Conservation (phyloP, 2,888 invertebrate genomes). For the Drosophila birchii region DNA sequence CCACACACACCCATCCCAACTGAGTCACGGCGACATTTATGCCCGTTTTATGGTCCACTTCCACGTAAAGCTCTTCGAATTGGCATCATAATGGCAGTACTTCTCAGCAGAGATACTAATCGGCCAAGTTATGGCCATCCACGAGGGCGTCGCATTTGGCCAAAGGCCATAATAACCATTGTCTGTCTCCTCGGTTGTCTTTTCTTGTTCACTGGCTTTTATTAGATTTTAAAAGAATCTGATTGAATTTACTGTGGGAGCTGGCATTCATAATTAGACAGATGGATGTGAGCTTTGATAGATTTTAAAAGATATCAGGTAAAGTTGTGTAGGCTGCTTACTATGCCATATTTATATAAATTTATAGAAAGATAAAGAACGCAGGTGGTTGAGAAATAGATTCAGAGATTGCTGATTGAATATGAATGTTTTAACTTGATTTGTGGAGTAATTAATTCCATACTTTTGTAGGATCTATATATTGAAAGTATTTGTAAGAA, state of each 20-base stretch:
- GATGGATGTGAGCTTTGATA: constrained; percentile 34
- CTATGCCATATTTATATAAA: background rate
- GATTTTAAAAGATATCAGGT: constrained; percentile 31
- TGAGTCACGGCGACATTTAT: constrained; percentile 78
- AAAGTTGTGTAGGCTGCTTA: background rate
- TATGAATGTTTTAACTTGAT: background rate
- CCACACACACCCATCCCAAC: constrained; percentile 41
- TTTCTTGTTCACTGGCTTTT: constrained; percentile 48
- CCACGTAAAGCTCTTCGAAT: constrained; percentile 72
- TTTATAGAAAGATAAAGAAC: constrained; percentile 9
- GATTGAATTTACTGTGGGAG: constrained; percentile 55
- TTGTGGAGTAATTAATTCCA: background rate
- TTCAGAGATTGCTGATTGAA: constrained; percentile 9
- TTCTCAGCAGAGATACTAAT: constrained; percentile 79
- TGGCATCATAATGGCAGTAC: constrained; percentile 79
- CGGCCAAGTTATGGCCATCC: constrained; percentile 69
- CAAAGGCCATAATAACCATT: constrained; percentile 73
- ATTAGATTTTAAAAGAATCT: constrained; percentile 53
- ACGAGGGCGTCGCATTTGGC: constrained; percentile 67
- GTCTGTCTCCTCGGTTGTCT: constrained; percentile 37
- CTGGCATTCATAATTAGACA: constrained; percentile 46
- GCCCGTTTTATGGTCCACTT: constrained; percentile 75
- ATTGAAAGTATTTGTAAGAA: no score
- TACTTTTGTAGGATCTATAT: background rate
- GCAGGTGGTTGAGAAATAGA: constrained; percentile 6